Evolutionary conservation across 2,113 vertebrate genomes (phyloP), one percentile per base, ranked within the genome.

Genomic region (Kryptolebias marmoratus): DNA sequence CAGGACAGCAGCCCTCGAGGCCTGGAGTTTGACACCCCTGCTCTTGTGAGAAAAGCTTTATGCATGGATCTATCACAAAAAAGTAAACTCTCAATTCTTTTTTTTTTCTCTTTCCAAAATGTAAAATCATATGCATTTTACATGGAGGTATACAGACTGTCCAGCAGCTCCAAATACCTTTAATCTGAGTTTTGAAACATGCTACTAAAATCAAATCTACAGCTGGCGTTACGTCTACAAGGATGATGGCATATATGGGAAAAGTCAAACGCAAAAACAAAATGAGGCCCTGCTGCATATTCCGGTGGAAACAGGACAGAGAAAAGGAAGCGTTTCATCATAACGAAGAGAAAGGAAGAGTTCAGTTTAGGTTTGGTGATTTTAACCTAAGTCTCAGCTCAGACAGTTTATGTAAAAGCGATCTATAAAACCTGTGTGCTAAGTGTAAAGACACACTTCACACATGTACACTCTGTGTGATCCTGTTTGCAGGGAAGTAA

Each of bases 161-260:
- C 93, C 93, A 87, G 93, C 92, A 94, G 91, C 73, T 93, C 91
- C 88, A 91, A 83, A 88, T 89, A 92, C 89, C 88, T 88, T 86
- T 78, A 71, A 83, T 87, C 45, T 61, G 62, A 76, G 39, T 63
- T 74, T 79, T 78, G 42, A 80, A 80, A 82, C 52, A 73, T 80
- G 72, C 77, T 70, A 80, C 77, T 81, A 78, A 85, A 85, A 74
- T 58, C 54, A 75, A 80, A 73, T 58, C 77, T 78, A 70, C 48
- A 68, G 16, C 73, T 77, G 83, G 57, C 50, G 67, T 84, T 31
- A 54, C 54, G 71, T 36, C 52, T 79, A 80, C 64, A 71, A 32
- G 52, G 60, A 72, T 69, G 72, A 65, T 73, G 36, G 55, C 73
- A 64, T 64, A 71, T 58, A 36, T 73, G 61, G 80, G 52, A 72